A percentile compares a stretch with the other conserved stretches of the same genome.
Evolutionary conservation across 2,113 vertebrate genomes (phyloP).

Genomic region (Ammospiza nelsoni): DNA sequence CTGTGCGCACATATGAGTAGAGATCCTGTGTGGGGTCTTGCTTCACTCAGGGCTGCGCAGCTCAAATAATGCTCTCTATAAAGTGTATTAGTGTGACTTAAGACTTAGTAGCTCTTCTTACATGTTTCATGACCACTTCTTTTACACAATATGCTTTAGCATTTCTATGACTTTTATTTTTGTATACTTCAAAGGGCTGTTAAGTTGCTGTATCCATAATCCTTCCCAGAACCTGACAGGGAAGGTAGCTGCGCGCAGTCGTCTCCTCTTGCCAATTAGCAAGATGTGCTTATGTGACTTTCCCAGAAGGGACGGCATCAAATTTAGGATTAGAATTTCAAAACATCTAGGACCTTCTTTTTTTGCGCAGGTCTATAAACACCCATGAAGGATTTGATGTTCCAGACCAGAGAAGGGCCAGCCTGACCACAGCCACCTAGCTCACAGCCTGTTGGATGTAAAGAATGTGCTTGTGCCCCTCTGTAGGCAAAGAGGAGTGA

Average conservation of each 20-base stretch:
- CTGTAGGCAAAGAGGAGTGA: neutral
- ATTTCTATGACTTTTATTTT: neutral
- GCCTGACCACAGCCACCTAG: neutral
- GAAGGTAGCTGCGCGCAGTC: neutral
- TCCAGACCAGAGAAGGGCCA: neutral
- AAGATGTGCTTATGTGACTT: neutral
- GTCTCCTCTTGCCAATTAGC: neutral
- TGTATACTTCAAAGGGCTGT: neutral
- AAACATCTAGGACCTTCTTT: neutral
- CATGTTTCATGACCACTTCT: neutral
- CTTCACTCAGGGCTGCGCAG: neutral
- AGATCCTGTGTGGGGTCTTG: neutral
- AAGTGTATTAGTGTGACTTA: neutral
- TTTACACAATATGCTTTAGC: neutral
- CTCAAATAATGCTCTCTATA: neutral
- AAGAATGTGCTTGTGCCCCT: neutral
- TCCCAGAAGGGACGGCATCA: neutral
- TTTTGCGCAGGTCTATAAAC: neutral
- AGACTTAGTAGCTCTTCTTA: neutral
- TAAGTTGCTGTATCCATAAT: neutral
- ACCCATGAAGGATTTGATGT: neutral
- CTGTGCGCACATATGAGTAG: neutral
- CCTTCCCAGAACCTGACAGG: neutral
- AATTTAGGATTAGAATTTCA: constrained; percentile 2
- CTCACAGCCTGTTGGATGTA: neutral